Evolutionary conservation across 2,797 vertebrate species (phyloP), one percentile per base, ranked within the genome.

Genomic region (Gadopsis marmoratus): DNA sequence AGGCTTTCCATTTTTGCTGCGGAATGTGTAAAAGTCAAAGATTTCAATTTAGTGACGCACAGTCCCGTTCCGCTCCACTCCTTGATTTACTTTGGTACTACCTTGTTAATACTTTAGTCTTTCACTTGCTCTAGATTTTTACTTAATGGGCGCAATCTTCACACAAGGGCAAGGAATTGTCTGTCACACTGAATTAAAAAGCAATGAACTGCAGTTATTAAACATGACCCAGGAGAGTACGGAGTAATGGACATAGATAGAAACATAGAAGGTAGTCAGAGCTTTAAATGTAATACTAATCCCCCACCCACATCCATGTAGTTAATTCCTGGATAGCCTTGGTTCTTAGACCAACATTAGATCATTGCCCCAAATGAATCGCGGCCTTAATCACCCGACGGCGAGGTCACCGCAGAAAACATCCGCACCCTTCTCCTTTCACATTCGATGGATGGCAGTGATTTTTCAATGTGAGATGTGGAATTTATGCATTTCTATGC

Each of bases 171-270:
- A 84, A 80, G 55, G 76, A 64, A 85, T 70, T 60, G 82, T 80
- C 70, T 83, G 76, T 88, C 85, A 86, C 70, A 39, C 66, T 72
- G 62, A 70, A 85, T 78, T 53, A 80, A 72, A 82, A 90, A 56
- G 33, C 71, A 74, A 53, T 47, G 53, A 81, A 76, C 33, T 69
- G 51, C 68, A 2, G n/a, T 70, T 85, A 79, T 81, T 75, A 83
- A 81, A 79, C 74, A 60, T 71, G 69, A 54, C 66, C 51, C 60
- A 10, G 51, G 79, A 82, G 78, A 71, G 65, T 74, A 19, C 1
- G 66, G 11, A 61, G 64, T 61, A 72, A 76, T 58, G 41, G 83
- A 66, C 7, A 19, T 54, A 76, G 73, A 83, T 77, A 61, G 53
- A 84, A 84, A 74, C 37, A 33, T 66, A 82, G 73, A 72, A 84